Evolutionary conservation across 2,888 invertebrate species (phyloP).

Genomic region (Drosophila macrospina): DNA sequence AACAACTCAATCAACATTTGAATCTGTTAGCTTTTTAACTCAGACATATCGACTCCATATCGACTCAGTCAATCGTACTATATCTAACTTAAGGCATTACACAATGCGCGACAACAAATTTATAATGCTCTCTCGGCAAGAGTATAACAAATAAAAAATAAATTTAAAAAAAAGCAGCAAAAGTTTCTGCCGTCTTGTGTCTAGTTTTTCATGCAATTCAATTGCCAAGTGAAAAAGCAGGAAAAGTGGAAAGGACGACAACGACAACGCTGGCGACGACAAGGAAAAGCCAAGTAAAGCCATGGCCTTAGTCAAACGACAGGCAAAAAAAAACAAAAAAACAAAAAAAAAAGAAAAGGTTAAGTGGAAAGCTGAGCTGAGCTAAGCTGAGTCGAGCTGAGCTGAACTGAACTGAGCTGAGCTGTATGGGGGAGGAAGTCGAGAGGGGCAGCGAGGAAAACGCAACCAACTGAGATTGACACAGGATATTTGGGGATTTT

Average conservation of each 20-base stretch:
- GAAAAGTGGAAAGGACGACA: constrained; percentile 9
- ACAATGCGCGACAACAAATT: neutral
- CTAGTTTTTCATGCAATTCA: constrained; percentile 67
- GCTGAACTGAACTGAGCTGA: constrained; percentile 21
- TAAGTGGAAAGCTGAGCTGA: constrained; percentile 64
- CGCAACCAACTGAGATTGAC: constrained; percentile 55
- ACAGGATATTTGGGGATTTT: constrained; percentile 41
- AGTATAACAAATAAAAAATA: neutral
- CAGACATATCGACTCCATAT: no score
- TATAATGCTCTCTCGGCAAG: neutral
- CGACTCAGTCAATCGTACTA: no score
- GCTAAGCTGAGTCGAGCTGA: constrained; percentile 63
- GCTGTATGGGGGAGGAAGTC: constrained; percentile 3
- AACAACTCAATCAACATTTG: no score
- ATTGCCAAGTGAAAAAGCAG: constrained; percentile 62
- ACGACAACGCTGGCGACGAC: constrained; percentile 41
- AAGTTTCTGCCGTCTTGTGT: constrained; percentile 34
- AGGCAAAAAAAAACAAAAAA: constrained; percentile 24
- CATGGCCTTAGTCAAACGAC: constrained; percentile 53
- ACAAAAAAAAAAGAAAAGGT: constrained; percentile 54
- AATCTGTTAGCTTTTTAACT: no score
- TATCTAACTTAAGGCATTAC: neutral
- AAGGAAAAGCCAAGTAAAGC: constrained; percentile 52
- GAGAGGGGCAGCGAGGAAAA: neutral
- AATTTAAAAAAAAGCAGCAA: constrained; percentile 13